Base-by-base conservation (phyloP, 2,888 invertebrate genomes). In the Odontothrips loti region DNA sequence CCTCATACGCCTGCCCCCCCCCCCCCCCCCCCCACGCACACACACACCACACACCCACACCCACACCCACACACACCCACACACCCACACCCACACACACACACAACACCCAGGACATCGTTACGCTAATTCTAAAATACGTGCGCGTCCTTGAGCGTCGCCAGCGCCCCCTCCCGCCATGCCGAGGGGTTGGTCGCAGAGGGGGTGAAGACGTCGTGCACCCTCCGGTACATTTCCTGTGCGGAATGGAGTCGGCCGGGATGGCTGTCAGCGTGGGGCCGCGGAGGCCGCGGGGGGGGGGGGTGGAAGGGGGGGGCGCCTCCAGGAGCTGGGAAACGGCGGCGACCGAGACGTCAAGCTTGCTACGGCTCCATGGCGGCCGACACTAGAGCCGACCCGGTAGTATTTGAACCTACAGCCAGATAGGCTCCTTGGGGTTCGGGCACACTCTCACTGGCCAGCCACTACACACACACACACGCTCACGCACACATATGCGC, bases 81-180 rank as follows among this genome's bases (percentile, higher is more conserved):
- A 43, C 34, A 43, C 34, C 2, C 34, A 43, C 34, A 43, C 34
- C 2, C 34, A 43, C 34, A 6, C 34, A 43, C 34, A 43, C 34
- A 43, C 34, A 43, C 34, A 43, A 2, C 6, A 6, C 15, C 58
- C 58, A 17, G 58, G 58, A 58, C 58, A 58, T 58, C 58, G 58
- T 58, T 58, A 58, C 58, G 58, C 20, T 58, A 58, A 58, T 58
- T 58, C 58, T 58, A 20, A 58, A 58, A 58, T 58, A 58, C 58
- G 58, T 20, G 58, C 58, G 15, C 58, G 58, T 58, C 58, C 34
- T 43, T 43, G 34, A 43, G 34, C 3, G 58, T 17, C 58, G 20
- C 15, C 15, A 15, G 58, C 58, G 20, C 0, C 34, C 3, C 34
- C n/a, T n/a, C n/a, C n/a, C n/a, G n/a, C 63, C 63, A 17, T 68